Conservation (phyloP, 2,888 invertebrate genomes). For the Calephelis perditalis region DNA sequence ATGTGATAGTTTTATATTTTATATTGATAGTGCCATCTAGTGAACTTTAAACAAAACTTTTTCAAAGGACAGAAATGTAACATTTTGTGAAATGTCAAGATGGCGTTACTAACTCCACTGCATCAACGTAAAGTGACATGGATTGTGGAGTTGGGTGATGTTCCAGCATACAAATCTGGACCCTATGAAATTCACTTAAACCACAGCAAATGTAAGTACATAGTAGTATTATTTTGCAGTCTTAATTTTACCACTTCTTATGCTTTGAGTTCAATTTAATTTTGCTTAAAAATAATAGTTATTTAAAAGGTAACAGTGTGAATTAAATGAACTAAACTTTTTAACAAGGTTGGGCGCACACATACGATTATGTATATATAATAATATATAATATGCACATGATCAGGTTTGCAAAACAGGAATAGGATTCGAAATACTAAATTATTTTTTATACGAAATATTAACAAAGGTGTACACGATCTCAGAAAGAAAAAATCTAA, state of each 20-base stretch:
- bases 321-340: too few species aligned
- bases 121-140: conserved; percentile 66
- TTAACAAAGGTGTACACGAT: too few species aligned
- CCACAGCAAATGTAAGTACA: conserved; percentile 69
- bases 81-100: conserved; percentile 32
- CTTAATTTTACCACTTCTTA: background rate
- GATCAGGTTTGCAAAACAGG: too few species aligned
- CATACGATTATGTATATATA: too few species aligned
- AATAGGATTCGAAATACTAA: too few species aligned
- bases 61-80: conserved; percentile 23
- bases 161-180: conserved; percentile 52
- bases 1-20: background rate
- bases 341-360: too few species aligned
- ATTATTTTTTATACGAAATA: too few species aligned
- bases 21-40: conserved; percentile 26
- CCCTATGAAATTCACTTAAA: conserved; percentile 73
- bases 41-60: conserved; percentile 8
- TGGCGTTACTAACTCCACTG: conserved; percentile 47
- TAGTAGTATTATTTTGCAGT: background rate
- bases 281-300: too few species aligned
- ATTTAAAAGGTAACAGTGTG: too few species aligned
- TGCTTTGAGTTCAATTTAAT: too few species aligned
- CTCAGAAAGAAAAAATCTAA: too few species aligned
- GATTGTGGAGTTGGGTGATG: conserved; percentile 70
- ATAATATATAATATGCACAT: too few species aligned